Evolutionary conservation across 2,113 vertebrate species (phyloP), one percentile per base, ranked within the genome.

Genomic region (Fukomys damarensis): DNA sequence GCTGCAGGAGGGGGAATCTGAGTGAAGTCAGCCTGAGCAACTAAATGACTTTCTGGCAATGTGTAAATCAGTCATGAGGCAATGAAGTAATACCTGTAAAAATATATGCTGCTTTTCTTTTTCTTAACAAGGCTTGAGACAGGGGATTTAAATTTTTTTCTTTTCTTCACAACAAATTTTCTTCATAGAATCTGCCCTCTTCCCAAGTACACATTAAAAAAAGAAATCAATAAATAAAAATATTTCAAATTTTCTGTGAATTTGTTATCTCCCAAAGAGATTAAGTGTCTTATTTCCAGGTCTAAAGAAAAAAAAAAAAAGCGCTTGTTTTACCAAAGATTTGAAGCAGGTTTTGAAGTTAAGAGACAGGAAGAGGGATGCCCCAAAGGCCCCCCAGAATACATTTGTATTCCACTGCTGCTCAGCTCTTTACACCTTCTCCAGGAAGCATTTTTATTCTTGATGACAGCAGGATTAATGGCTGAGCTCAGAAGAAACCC

Each of bases 381-480:
- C 65, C n/a, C 52, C 0, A 5, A 72, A 61, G 91, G 46, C 20
- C 26, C 17, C 17, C 26, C 35, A 3, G 56, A 58, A 58, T 58
- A 52, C 20, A 41, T 94, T 89, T 93, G 72, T 52, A 92, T 30
- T 28, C 32, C 5, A 0, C 32, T 59, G 13, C 3, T 28, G 43
- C 61, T 68, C 56, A 52, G 49, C 28, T 65, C 54, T 72, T 84
- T 17, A 30, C 49, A 38, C 32, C 26, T 70, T 93, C 30, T 54
- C 41, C 46, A 32, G 96, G 52, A 94, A 94, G 52, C 30, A 41
- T 35, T 74, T 86, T 95, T 56, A 97, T 92, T 94, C 63, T 24
- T 66, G 58, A 81, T 52, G 93, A 82, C 93, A 95, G 68, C n/a
- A 92, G 92, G 76, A 93, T 95, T 96, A 95, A 94, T 72, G 93